phyloP scores from a whole-genome alignment of 2,888 invertebrate genomes.

The Dicycla oo region DNA sequence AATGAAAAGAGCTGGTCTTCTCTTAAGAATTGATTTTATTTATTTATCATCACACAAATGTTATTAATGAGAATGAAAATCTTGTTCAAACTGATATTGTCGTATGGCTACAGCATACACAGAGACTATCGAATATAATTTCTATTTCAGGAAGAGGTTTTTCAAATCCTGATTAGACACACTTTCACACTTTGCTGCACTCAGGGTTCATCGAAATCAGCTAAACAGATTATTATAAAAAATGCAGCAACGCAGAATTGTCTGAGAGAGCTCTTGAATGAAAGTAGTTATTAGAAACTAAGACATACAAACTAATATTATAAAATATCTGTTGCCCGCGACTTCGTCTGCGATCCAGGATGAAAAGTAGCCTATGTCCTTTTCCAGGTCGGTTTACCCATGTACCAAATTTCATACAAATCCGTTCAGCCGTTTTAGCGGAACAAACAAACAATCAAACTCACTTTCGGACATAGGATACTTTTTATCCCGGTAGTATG shows the following conservation, averaged over 20 bases:
- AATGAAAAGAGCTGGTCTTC: background rate
- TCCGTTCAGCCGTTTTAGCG: no score
- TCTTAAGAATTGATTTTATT: background rate
- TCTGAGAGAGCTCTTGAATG: background rate
- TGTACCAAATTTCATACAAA: no score
- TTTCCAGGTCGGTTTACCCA: no score
- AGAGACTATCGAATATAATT: background rate
- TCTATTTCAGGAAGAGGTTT: background rate
- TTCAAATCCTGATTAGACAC: background rate
- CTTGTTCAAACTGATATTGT: background rate
- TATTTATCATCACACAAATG: background rate
- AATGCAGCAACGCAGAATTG: background rate
- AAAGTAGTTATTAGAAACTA: background rate
- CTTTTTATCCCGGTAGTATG: no score
- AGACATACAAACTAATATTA: no score
- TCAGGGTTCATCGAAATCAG: background rate
- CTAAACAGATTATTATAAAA: background rate
- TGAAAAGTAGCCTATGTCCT: no score
- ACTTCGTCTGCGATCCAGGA: no score
- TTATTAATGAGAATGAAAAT: background rate
- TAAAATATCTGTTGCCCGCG: no score
- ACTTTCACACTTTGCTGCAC: background rate
- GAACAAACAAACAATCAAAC: no score
- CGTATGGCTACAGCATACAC: background rate
- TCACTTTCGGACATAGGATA: no score